phyloP scores from a whole-genome alignment of 1,140 invertebrate species.

The Aphidius gifuensis region DNA sequence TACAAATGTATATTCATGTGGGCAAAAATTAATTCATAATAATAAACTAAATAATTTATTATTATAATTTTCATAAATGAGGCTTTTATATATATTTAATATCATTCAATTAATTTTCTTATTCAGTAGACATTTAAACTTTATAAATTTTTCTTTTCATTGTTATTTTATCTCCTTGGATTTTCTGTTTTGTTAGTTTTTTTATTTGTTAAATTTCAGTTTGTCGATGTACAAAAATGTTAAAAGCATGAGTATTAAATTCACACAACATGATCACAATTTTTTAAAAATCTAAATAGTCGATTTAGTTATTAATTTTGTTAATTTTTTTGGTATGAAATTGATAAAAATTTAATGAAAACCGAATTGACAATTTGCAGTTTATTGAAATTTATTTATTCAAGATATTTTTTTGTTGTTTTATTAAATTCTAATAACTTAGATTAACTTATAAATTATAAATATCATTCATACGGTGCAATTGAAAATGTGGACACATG shows the following conservation, averaged over 20 bases:
- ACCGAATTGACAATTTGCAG: too few species aligned
- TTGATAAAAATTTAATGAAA: not conserved
- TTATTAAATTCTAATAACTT: too few species aligned
- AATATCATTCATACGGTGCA: too few species aligned
- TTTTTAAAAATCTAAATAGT: too few species aligned
- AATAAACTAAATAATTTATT: constrained; percentile 6
- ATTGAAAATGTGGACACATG: too few species aligned
- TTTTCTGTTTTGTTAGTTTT: not conserved
- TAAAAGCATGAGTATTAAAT: not conserved
- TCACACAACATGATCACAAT: too few species aligned
- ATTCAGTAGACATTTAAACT: not conserved
- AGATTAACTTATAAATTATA: too few species aligned
- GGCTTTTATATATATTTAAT: not conserved
- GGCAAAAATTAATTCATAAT: constrained; percentile 5
- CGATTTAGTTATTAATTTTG: too few species aligned
- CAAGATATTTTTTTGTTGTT: too few species aligned
- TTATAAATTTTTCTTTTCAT: not conserved
- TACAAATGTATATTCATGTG: not conserved
- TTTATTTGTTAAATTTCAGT: not conserved
- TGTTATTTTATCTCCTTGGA: not conserved
- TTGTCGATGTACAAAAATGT: constrained; percentile 10
- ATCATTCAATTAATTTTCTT: not conserved
- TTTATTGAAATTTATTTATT: too few species aligned
- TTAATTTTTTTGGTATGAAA: not conserved
- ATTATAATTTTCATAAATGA: not conserved